Base-by-base conservation (phyloP, 2,888 invertebrate genomes). In the Lissonota sp. region DNA sequence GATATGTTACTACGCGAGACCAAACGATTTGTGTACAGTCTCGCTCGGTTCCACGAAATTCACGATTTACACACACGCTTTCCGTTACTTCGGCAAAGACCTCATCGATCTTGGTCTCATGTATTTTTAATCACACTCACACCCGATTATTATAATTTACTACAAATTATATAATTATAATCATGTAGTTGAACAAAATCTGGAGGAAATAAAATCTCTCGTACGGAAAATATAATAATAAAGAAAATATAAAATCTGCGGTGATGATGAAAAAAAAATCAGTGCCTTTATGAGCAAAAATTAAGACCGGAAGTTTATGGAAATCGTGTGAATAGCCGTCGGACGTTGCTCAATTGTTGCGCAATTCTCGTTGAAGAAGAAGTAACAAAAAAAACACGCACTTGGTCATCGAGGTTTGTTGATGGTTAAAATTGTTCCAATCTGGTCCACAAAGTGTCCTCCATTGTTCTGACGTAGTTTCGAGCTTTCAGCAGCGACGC, bases 1-100 rank as follows among this genome's bases (percentile, higher is more conserved):
- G 0, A 90, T 95, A 26, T 95, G 95, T 86, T 94, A 94, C 86
- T 91, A 94, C 70, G 89, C 93, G 39, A 91, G 94, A 51, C 93
- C 94, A 1, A 93, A 94, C 77, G 86, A 93, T 53, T 87, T 91
- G 14, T 94, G 94, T 82, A 92, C 92, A 0, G 88, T 94, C 57
- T 89, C 89, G 1, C 86, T 94, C 6, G 91, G 91, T 42, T 93
- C 93, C n/a, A 91, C 91, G 51, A 86, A 88, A 51, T 87, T 94
- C 42, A 89, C 88, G 55, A 92, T 94, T 80, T 88, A 84, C 44
- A 89, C 90, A 0, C 90, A 90, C 70, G 80, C 85, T 8, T 89
- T 88, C 55, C 83, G 85, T 60, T 88, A 89, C 73, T 88, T 79
- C 16, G 90, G 88, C 66, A 88, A 82, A 39, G 87, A 89, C 67